Percentiles rank a stretch among this genome's conserved stretches.
These are phyloP conservation scores for Nesidiocoris tenuis DNA, from an alignment of 2,888 invertebrate species.

Conservation along the genomic window DNA sequence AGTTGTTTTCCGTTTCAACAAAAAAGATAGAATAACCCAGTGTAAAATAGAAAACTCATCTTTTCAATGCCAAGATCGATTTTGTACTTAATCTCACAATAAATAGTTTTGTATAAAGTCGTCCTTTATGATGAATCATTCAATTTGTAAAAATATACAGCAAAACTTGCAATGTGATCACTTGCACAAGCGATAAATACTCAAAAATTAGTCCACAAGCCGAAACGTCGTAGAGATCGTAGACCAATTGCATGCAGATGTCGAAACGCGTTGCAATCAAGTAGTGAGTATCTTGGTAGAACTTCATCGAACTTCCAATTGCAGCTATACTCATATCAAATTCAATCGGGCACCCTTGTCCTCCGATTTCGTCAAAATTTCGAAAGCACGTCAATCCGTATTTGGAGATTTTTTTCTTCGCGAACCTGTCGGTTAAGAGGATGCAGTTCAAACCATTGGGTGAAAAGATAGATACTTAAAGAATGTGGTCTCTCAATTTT, in stretches of 20 bases:
- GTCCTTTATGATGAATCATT: too few relatives aligned
- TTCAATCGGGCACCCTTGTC: not conserved
- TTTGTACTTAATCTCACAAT: too few relatives aligned
- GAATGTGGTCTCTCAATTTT: too few relatives aligned
- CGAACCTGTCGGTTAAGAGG: not conserved
- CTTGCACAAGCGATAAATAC: not conserved
- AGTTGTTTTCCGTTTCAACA: too few relatives aligned
- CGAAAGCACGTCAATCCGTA: conserved; percentile 10
- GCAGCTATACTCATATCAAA: not conserved
- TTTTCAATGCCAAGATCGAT: too few relatives aligned
- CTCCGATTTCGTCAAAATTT: not conserved
- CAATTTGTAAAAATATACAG: too few relatives aligned
- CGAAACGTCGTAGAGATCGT: not conserved
- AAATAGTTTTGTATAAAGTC: too few relatives aligned
- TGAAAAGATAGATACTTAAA: not conserved
- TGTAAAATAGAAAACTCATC: too few relatives aligned
- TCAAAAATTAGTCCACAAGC: not conserved
- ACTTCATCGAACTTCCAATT: conserved; percentile 1
- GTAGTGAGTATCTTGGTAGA: not conserved
- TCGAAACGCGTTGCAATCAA: conserved; percentile 17
- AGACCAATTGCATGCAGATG: not conserved
- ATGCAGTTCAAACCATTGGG: not conserved
- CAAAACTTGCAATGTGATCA: too few relatives aligned
- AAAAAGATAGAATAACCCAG: too few relatives aligned
- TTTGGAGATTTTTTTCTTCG: too few relatives aligned